These are phyloP conservation scores for Itoplectis maculator DNA, from an alignment of 2,888 invertebrate genomes.

Conservation along the genomic window DNA sequence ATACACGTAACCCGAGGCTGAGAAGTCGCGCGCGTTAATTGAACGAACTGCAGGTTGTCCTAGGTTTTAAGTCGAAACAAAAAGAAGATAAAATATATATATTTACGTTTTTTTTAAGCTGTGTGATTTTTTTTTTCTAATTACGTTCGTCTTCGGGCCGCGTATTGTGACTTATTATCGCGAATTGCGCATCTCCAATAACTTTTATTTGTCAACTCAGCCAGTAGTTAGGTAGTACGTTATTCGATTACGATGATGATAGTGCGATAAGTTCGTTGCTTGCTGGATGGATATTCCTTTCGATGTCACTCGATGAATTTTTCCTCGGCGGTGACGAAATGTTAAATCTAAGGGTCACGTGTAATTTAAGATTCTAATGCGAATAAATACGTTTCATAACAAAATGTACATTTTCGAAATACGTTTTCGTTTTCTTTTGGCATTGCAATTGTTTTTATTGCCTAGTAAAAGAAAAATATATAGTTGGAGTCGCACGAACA, in stretches of 20 bases:
- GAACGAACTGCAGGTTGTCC: slow-evolving; percentile 62
- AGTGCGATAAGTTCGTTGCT: slow-evolving; percentile 22
- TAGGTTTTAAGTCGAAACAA: slow-evolving; percentile 44
- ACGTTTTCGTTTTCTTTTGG: background rate
- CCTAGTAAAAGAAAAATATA: too few relatives aligned
- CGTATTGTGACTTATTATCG: slow-evolving; percentile 29
- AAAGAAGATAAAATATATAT: slow-evolving; percentile 24
- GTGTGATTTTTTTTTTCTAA: slow-evolving; percentile 36
- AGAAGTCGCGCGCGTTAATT: slow-evolving; percentile 35
- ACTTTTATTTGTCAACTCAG: slow-evolving; percentile 38
- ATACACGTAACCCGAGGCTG: slow-evolving; percentile 44
- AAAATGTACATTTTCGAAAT: slow-evolving; percentile 27
- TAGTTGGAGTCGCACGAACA: background rate
- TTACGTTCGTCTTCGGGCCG: slow-evolving; percentile 9
- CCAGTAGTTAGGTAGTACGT: slow-evolving; percentile 27
- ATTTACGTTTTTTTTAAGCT: slow-evolving; percentile 32
- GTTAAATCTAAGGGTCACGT: slow-evolving; percentile 67
- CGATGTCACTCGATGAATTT: slow-evolving; percentile 30
- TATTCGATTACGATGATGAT: slow-evolving; percentile 25
- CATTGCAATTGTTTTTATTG: background rate
- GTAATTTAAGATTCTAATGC: slow-evolving; percentile 74
- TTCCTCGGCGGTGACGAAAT: slow-evolving; percentile 49
- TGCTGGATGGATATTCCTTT: slow-evolving; percentile 20
- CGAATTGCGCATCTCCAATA: slow-evolving; percentile 23
- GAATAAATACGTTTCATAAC: slow-evolving; percentile 79